These are phyloP conservation scores for Atethmia centrago DNA, from an alignment of 2,888 invertebrate species.

Conservation along the genomic window DNA sequence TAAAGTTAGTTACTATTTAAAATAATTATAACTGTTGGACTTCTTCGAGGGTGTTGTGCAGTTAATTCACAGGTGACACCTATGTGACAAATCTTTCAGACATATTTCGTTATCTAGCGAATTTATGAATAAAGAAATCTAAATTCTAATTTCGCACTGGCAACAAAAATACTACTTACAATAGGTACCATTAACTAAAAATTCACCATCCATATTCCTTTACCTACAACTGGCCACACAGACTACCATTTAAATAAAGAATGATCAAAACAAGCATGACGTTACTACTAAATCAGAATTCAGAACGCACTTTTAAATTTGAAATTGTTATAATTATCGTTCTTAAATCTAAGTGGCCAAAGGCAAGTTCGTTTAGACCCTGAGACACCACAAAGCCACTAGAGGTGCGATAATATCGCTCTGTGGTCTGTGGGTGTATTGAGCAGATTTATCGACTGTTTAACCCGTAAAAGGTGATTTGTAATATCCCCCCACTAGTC, in stretches of 20 bases:
- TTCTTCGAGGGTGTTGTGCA: background rate
- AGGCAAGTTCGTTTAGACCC: slow-evolving; percentile 80
- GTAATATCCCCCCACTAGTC: slow-evolving; percentile 77
- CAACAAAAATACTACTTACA: slow-evolving; percentile 28
- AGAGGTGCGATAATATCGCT: slow-evolving; percentile 81
- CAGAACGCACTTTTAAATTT: slow-evolving; percentile 71
- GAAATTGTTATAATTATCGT: slow-evolving; percentile 80
- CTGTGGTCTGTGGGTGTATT: slow-evolving; percentile 85
- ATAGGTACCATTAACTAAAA: slow-evolving; percentile 5
- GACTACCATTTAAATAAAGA: slow-evolving; percentile 55
- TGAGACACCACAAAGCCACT: slow-evolving; percentile 79
- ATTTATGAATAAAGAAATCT: background rate
- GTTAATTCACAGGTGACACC: background rate
- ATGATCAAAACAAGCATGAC: slow-evolving; percentile 53
- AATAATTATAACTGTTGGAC: slow-evolving; percentile 6
- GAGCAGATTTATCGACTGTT: slow-evolving; percentile 84
- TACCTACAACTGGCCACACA: slow-evolving; percentile 50
- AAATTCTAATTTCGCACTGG: background rate
- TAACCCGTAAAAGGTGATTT: slow-evolving; percentile 85
- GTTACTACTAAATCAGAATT: slow-evolving; percentile 57
- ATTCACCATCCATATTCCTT: slow-evolving; percentile 31
- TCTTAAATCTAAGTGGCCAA: slow-evolving; percentile 79
- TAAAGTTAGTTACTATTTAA: slow-evolving; percentile 10
- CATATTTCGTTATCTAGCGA: background rate
- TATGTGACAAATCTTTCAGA: background rate